phyloP scores from a whole-genome alignment of 2,888 invertebrate species.

The Drosophila greeni region DNA sequence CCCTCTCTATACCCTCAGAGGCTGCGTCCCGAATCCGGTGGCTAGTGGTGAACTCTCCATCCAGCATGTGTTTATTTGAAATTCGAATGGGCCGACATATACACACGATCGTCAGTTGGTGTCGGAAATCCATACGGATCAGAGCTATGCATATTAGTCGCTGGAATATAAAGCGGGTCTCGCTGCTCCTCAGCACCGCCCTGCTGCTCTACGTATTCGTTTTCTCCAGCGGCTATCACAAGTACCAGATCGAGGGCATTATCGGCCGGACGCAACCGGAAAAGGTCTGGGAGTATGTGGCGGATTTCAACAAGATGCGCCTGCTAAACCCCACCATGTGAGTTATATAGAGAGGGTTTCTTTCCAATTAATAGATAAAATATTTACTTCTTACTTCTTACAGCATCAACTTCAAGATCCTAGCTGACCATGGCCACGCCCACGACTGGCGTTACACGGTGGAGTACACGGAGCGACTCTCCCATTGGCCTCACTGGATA shows the following conservation, averaged over 20 bases:
- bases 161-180: slow-evolving; percentile 66
- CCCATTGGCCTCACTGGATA: slow-evolving; percentile 83
- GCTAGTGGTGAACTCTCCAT: slow-evolving; percentile 10
- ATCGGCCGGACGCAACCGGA: slow-evolving; percentile 81
- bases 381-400: not conserved
- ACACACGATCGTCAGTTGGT: slow-evolving; percentile 30
- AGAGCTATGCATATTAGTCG: slow-evolving; percentile 61
- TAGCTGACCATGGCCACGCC: slow-evolving; percentile 83
- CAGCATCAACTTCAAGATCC: slow-evolving; percentile 83
- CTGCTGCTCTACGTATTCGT: slow-evolving; percentile 66
- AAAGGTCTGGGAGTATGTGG: slow-evolving; percentile 86
- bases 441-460: slow-evolving; percentile 86
- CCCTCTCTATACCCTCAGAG: slow-evolving; percentile 34
- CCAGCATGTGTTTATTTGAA: slow-evolving; percentile 60
- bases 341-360: too few relatives aligned
- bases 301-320: slow-evolving; percentile 87
- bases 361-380: too few relatives aligned
- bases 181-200: slow-evolving; percentile 45
- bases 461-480: slow-evolving; percentile 83
- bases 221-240: slow-evolving; percentile 75
- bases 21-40: slow-evolving; percentile 34
- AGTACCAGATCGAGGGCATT: slow-evolving; percentile 79
- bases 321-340: slow-evolving; percentile 86
- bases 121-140: slow-evolving; percentile 21
- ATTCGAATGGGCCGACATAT: slow-evolving; percentile 38